Base-by-base conservation (phyloP, 2,797 vertebrate species). In the Acipenser oxyrinchus region DNA sequence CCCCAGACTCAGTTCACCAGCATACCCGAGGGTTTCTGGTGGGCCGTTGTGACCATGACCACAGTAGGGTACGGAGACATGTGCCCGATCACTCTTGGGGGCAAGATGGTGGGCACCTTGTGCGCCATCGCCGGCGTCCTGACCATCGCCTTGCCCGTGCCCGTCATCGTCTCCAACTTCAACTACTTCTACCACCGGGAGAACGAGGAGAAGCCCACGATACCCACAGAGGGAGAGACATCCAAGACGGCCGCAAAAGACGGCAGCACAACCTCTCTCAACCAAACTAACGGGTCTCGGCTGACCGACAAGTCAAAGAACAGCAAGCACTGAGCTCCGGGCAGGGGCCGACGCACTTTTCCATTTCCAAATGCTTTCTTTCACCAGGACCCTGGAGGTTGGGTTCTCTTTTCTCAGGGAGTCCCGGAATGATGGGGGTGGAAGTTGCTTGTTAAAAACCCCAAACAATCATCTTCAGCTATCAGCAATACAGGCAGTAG, bases 31-130 rank as follows among this genome's bases (percentile, higher is more conserved):
- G 96, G 94, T 9, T 99, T 99, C 87, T 99, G 97, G 97, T 99
- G 97, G 97, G 95, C 97, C 0, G 95, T 99, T 82, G 96, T 99
- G 51, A 97, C 97, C 1, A 99, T 99, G 96, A 99, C 97, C 1
- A 99, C 97, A 0, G 97, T 99, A 51, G 97, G 97, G 66, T 99
- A 98, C 0, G 97, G 97, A 1, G 97, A 99, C 83, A 99, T 99
- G 97, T 97, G 93, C 73, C 97, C 97, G 1, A 94, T 89, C 75
- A 97, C 96, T 0, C 82, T 96, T 37, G 96, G 95, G 8, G 97
- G 97, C 1, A 99, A 99, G 86, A 94, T 99, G 63, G 96, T 99
- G 66, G 97, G 97, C 53, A 95, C 94, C 2, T 86, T 99, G 64
- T 99, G 96, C 3, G 97, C 96, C 84, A 98, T 99, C 7, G 92